Evolutionary conservation across 2,888 invertebrate genomes (phyloP).

Genomic region (Celastrina argiolus): DNA sequence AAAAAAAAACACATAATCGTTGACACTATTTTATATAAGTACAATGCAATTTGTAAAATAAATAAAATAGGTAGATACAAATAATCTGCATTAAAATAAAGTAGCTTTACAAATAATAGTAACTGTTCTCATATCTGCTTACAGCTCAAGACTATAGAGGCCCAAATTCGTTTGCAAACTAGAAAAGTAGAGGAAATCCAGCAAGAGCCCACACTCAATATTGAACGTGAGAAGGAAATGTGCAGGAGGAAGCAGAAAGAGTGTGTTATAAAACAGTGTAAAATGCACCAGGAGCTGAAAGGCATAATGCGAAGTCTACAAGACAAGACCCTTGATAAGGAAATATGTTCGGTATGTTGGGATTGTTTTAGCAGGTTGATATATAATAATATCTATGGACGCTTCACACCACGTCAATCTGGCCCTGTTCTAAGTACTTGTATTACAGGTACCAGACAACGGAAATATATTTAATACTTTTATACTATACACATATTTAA

Average conservation of each 20-base stretch:
- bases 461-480: too few species aligned
- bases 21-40: too few species aligned
- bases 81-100: too few species aligned
- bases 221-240: constrained; percentile 45
- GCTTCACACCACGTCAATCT: too few species aligned
- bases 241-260: constrained; percentile 44
- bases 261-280: constrained; percentile 49
- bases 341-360: constrained; percentile 51
- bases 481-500: too few species aligned
- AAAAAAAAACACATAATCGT: too few species aligned
- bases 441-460: too few species aligned
- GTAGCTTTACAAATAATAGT: too few species aligned
- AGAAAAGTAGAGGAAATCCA: constrained; percentile 54
- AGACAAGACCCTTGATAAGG: constrained; percentile 42
- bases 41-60: too few species aligned
- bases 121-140: constrained; percentile 25
- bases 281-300: constrained; percentile 45
- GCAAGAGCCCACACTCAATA: constrained; percentile 48
- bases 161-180: constrained; percentile 53
- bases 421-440: too few species aligned
- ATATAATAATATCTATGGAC: too few species aligned
- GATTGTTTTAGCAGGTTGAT: not conserved
- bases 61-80: too few species aligned
- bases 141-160: constrained; percentile 53
- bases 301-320: constrained; percentile 42